Conservation (phyloP, 2,888 invertebrate species). For the Chelonus formosanus region DNA sequence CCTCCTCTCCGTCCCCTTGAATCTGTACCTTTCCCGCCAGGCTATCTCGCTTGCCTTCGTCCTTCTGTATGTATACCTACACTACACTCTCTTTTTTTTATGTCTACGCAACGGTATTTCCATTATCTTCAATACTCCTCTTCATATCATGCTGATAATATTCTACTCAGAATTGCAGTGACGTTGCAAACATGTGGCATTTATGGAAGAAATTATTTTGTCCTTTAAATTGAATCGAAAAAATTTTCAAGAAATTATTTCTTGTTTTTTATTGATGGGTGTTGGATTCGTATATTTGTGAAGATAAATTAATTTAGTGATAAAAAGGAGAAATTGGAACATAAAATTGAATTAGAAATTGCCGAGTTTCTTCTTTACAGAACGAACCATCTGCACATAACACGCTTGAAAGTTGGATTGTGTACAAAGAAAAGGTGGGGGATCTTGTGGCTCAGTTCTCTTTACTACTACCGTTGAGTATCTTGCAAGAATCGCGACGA, state of each 20-base stretch:
- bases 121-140: not conserved
- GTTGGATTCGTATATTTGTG: too few species aligned
- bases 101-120: constrained; percentile 5
- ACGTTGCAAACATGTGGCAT: too few species aligned
- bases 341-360: too few species aligned
- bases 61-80: not conserved
- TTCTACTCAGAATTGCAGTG: too few species aligned
- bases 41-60: not conserved
- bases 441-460: constrained; percentile 12
- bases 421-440: constrained; percentile 9
- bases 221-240: too few species aligned
- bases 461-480: constrained; percentile 7
- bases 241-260: too few species aligned
- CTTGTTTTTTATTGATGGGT: too few species aligned
- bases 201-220: too few species aligned
- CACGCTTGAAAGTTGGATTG: constrained; percentile 15
- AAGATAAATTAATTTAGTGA: too few species aligned
- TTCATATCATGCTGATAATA: too few species aligned
- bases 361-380: not conserved
- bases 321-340: too few species aligned
- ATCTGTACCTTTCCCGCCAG: constrained; percentile 25
- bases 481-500: constrained; percentile 24
- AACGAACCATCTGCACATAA: not conserved
- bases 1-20: too few species aligned
- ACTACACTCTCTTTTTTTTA: not conserved